Percentiles rank a stretch among this genome's conserved stretches.
Conservation (phyloP, 2,113 vertebrate genomes). For the Megalops atlanticus region DNA sequence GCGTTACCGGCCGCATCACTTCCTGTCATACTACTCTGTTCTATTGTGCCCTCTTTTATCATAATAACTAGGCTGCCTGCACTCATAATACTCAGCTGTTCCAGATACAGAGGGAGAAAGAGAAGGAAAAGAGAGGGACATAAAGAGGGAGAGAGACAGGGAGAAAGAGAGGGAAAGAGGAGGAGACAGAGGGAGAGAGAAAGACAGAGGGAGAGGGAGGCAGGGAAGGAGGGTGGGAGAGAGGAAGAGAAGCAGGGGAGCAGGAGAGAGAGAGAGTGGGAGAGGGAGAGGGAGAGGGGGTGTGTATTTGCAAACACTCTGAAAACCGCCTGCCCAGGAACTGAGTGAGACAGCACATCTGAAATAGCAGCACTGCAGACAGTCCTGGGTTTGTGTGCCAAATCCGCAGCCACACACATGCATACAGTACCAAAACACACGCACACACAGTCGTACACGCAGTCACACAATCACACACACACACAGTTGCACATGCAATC, state of each 20-base stretch:
- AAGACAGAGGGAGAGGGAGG: background rate
- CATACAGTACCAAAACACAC: constrained; percentile 9
- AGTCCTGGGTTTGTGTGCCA: background rate
- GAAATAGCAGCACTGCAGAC: constrained; percentile 35
- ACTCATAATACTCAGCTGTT: background rate
- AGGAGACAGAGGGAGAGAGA: no score
- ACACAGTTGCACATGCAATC: background rate
- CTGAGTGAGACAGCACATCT: constrained; percentile 36
- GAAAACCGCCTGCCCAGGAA: constrained; percentile 30
- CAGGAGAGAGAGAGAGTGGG: background rate
- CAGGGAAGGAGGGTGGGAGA: background rate
- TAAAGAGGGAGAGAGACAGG: background rate
- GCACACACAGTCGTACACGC: constrained; percentile 1
- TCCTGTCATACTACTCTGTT: background rate
- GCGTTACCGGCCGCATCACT: background rate
- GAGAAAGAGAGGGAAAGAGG: background rate
- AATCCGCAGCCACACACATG: background rate
- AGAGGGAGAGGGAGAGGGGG: background rate
- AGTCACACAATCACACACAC: constrained; percentile 14
- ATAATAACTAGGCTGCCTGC: background rate
- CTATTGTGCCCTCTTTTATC: constrained; percentile 1
- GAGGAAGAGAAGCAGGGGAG: background rate
- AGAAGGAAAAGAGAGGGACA: background rate
- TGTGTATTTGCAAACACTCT: constrained; percentile 11
- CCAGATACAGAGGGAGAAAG: background rate